These are phyloP conservation scores for Pelodytes ibericus DNA, from an alignment of 2,797 vertebrate species.

Conservation along the genomic window DNA sequence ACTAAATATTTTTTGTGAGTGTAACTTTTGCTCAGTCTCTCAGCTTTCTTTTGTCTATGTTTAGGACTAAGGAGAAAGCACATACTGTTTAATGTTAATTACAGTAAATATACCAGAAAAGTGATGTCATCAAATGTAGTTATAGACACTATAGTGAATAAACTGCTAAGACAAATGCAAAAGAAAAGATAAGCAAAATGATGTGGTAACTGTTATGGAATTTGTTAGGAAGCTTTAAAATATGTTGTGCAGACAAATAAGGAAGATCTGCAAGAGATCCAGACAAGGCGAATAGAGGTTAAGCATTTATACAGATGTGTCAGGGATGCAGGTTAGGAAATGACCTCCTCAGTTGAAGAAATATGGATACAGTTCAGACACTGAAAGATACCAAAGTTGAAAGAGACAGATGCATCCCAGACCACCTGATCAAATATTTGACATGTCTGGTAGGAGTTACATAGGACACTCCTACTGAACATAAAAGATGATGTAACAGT, in stretches of 20 bases:
- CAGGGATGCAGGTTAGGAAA: background rate
- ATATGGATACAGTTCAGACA: background rate
- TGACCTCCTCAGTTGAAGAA: background rate
- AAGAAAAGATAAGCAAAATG: no score
- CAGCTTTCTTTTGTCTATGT: no score
- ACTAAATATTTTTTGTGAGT: no score
- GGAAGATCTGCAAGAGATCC: background rate
- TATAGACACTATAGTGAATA: no score
- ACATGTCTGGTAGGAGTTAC: background rate
- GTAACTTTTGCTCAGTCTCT: no score
- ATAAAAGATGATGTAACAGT: background rate
- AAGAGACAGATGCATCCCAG: background rate
- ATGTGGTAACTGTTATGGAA: no score
- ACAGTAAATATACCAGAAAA: no score
- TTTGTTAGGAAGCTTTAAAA: background rate
- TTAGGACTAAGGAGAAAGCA: no score
- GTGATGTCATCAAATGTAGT: no score
- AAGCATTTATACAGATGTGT: background rate
- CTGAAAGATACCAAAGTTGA: background rate
- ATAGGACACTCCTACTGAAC: background rate
- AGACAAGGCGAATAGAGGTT: constrained; percentile 5
- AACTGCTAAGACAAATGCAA: background rate
- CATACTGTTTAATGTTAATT: no score
- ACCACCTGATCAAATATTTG: background rate
- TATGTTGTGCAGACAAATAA: background rate